Percentiles rank a stretch among this genome's conserved stretches.
Conservation (phyloP, 2,888 invertebrate genomes). For the Acheta domesticus region DNA sequence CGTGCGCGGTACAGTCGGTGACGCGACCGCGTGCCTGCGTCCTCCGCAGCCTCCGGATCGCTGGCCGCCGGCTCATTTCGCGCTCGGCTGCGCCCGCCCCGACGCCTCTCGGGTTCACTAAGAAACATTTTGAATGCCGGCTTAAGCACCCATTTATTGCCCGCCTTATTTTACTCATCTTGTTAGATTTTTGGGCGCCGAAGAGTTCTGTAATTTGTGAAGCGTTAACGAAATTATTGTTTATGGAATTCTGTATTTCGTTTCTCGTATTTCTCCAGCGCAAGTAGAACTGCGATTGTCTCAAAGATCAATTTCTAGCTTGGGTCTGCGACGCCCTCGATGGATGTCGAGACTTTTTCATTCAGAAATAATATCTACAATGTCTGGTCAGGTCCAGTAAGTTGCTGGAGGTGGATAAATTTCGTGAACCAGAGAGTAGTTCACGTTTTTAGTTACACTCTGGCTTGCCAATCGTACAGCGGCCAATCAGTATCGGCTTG, state of each 20-base stretch:
- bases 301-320: too few species aligned
- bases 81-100: background rate
- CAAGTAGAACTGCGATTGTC: too few species aligned
- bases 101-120: background rate
- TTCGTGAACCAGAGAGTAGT: constrained; percentile 8
- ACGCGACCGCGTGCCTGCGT: background rate
- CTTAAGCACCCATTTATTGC: background rate
- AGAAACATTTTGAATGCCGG: background rate
- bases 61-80: background rate
- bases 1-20: constrained; percentile 10
- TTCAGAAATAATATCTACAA: too few species aligned
- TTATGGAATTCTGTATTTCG: too few species aligned
- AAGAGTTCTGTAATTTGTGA: too few species aligned
- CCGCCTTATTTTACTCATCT: background rate
- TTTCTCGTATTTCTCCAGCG: too few species aligned
- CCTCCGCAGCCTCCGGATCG: background rate
- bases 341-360: too few species aligned
- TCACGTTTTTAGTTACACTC: background rate
- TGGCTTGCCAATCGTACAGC: background rate
- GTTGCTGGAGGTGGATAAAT: background rate
- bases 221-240: too few species aligned
- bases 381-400: too few species aligned
- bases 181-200: background rate
- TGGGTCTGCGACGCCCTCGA: too few species aligned
- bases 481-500: background rate